phyloP scores from a whole-genome alignment of 1,140 invertebrate species.

The Aphaenogaster floridana region DNA sequence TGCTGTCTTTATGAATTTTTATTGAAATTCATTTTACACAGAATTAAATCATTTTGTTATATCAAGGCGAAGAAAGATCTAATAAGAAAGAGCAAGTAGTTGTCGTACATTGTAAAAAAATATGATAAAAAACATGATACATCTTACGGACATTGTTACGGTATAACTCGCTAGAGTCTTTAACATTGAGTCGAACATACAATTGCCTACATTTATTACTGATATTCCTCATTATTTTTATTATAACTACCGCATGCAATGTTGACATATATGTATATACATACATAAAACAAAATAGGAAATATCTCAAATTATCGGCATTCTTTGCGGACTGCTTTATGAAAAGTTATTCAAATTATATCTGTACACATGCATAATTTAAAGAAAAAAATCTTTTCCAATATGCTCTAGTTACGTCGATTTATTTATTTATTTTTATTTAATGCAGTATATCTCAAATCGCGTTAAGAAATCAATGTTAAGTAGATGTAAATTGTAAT shows the following conservation, averaged over 20 bases:
- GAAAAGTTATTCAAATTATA: constrained; percentile 16
- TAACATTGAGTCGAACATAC: constrained; percentile 62
- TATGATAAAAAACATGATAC: constrained; percentile 54
- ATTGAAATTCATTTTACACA: constrained; percentile 62
- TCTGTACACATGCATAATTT: background rate
- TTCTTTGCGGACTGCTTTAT: background rate
- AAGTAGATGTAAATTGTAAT: constrained; percentile 18
- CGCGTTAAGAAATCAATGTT: background rate
- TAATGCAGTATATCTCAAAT: background rate
- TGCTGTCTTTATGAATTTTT: constrained; percentile 54
- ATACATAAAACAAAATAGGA: constrained; percentile 29
- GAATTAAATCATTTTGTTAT: constrained; percentile 32
- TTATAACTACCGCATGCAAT: constrained; percentile 66
- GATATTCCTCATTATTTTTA: constrained; percentile 61
- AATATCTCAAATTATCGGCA: constrained; percentile 23
- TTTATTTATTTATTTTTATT: constrained; percentile 19
- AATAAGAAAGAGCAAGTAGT: constrained; percentile 34
- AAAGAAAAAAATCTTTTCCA: background rate
- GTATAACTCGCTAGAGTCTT: constrained; percentile 17
- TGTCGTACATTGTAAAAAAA: constrained; percentile 30
- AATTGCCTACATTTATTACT: constrained; percentile 71
- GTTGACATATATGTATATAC: constrained; percentile 15
- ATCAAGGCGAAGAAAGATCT: constrained; percentile 29
- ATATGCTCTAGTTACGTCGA: background rate
- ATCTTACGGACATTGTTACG: constrained; percentile 67